These are phyloP conservation scores for Melanotaenia trifasciata DNA, from an alignment of 2,797 vertebrate species.

Conservation along the genomic window DNA sequence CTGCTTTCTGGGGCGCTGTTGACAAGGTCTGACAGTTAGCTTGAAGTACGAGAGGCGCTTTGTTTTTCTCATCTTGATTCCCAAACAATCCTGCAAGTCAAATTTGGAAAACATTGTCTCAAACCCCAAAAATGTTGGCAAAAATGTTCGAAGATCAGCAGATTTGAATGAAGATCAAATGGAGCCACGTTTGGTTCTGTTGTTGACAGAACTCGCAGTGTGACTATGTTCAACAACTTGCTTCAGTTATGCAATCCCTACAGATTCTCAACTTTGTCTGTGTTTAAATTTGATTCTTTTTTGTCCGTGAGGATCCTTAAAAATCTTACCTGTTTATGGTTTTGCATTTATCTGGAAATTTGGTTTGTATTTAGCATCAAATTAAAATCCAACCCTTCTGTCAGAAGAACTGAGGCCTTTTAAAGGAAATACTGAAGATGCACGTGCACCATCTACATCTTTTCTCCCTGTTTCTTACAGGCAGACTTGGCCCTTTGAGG, in stretches of 20 bases:
- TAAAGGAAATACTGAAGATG: not conserved
- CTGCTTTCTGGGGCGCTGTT: conserved; percentile 1
- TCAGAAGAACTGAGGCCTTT: not conserved
- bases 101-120: not conserved
- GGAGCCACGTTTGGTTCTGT: not conserved
- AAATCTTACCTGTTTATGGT: no score
- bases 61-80: not conserved
- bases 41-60: no score
- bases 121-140: not conserved
- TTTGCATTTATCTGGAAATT: no score
- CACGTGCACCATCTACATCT: not conserved
- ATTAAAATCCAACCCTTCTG: no score
- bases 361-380: no score
- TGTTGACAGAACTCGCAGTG: not conserved
- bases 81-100: not conserved
- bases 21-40: not conserved
- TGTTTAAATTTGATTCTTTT: not conserved
- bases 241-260: not conserved
- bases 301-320: no score
- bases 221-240: not conserved
- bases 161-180: not conserved
- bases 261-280: not conserved
- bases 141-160: not conserved
- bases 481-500: conserved; percentile 15
- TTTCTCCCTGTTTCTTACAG: not conserved